These are phyloP conservation scores for Prinia subflava DNA, from an alignment of 2,113 vertebrate genomes.

Conservation along the genomic window DNA sequence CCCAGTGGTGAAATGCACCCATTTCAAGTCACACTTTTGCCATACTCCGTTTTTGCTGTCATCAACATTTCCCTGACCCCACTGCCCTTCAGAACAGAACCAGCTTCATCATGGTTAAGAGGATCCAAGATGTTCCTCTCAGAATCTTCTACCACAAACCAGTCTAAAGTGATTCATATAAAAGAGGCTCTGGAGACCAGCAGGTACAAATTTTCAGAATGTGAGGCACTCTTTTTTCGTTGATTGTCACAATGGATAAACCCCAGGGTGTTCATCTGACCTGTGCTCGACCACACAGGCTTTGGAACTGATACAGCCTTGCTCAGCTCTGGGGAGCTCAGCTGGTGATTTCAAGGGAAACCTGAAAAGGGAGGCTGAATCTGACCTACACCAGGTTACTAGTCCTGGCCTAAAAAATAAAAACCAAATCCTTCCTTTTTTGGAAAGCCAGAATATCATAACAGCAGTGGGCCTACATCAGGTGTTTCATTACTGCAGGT, in stretches of 20 bases:
- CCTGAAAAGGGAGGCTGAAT: neutral
- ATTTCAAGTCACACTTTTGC: slow-evolving; percentile 31
- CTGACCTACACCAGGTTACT: neutral
- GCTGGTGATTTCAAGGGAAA: neutral
- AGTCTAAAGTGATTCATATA: neutral
- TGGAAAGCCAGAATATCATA: neutral
- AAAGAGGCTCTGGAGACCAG: neutral
- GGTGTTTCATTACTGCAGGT: neutral
- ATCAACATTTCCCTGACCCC: neutral
- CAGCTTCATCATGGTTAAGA: neutral
- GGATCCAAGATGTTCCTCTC: neutral
- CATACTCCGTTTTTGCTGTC: neutral
- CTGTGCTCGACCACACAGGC: neutral
- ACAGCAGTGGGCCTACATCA: neutral
- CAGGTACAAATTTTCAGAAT: neutral
- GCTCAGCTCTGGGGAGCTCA: neutral
- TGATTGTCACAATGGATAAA: neutral
- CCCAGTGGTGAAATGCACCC: neutral
- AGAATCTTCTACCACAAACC: neutral
- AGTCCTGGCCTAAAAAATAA: neutral
- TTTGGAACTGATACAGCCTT: neutral
- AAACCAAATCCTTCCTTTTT: neutral
- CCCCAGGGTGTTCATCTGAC: neutral
- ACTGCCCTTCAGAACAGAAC: neutral
- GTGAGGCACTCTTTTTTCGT: neutral